Evolutionary conservation across 2,888 invertebrate genomes (phyloP).

Genomic region (Dynastes maya): DNA sequence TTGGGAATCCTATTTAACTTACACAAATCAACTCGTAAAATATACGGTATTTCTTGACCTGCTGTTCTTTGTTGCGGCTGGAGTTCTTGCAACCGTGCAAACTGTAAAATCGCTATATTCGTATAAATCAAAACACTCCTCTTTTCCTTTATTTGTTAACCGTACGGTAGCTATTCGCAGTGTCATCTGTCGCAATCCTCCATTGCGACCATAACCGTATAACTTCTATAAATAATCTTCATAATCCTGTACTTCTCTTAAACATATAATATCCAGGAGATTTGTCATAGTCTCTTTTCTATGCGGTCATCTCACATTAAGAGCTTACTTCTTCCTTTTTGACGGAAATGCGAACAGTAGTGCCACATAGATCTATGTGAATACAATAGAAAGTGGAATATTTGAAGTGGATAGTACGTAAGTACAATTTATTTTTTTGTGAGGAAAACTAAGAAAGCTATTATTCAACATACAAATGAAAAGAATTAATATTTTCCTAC

Average conservation of each 20-base stretch:
- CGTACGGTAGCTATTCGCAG: background rate
- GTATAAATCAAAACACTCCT: slow-evolving; percentile 24
- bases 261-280: slow-evolving; percentile 4
- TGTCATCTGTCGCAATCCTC: slow-evolving; percentile 4
- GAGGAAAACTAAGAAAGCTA: no score
- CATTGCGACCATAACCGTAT: slow-evolving; percentile 1
- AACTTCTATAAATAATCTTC: slow-evolving; percentile 21
- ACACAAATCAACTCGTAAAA: no score
- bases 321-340: slow-evolving; percentile 1
- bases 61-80: background rate
- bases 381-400: background rate
- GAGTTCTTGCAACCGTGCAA: background rate
- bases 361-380: background rate
- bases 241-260: slow-evolving; percentile 14
- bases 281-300: slow-evolving; percentile 14
- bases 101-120: background rate
- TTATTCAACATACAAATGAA: no score
- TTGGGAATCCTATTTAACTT: no score
- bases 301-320: background rate
- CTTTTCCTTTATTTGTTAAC: slow-evolving; percentile 3
- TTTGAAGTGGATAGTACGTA: no score
- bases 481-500: no score
- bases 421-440: no score
- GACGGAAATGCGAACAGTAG: slow-evolving; percentile 2
- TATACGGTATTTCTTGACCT: background rate